A percentile compares a stretch with the other conserved stretches of the same genome.
Conservation (phyloP, 2,888 invertebrate genomes). For the Tinea pellionella region DNA sequence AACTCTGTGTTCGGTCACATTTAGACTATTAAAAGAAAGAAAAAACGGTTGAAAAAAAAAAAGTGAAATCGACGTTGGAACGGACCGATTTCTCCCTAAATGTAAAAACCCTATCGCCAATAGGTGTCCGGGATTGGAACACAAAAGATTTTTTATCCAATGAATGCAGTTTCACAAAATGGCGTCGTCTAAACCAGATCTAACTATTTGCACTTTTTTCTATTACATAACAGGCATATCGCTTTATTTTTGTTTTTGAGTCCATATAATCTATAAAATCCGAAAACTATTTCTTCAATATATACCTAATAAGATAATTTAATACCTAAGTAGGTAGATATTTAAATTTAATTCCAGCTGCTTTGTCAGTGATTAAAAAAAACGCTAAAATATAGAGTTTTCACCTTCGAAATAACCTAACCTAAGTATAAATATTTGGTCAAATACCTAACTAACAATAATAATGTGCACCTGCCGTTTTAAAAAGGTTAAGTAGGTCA, state of each 20-base stretch:
- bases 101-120: slow-evolving; percentile 60
- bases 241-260: no score
- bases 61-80: slow-evolving; percentile 43
- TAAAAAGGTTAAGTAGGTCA: no score
- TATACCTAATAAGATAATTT: no score
- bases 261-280: no score
- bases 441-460: not conserved
- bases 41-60: slow-evolving; percentile 33
- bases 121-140: slow-evolving; percentile 42
- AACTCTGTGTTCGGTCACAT: not conserved
- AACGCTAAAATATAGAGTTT: no score
- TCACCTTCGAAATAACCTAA: not conserved
- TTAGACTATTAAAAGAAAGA: slow-evolving; percentile 3
- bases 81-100: slow-evolving; percentile 33
- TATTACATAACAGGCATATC: not conserved
- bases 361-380: no score
- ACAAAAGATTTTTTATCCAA: slow-evolving; percentile 64
- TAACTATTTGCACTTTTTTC: not conserved
- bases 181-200: slow-evolving; percentile 26
- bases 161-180: slow-evolving; percentile 60
- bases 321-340: no score
- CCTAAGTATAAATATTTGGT: not conserved
- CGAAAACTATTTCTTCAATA: no score
- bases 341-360: no score
- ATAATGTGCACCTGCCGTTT: not conserved